A percentile compares a stretch with the other conserved stretches of the same genome.
These are phyloP conservation scores for Apeltes quadracus DNA, from an alignment of 2,113 vertebrate genomes.

Conservation along the genomic window DNA sequence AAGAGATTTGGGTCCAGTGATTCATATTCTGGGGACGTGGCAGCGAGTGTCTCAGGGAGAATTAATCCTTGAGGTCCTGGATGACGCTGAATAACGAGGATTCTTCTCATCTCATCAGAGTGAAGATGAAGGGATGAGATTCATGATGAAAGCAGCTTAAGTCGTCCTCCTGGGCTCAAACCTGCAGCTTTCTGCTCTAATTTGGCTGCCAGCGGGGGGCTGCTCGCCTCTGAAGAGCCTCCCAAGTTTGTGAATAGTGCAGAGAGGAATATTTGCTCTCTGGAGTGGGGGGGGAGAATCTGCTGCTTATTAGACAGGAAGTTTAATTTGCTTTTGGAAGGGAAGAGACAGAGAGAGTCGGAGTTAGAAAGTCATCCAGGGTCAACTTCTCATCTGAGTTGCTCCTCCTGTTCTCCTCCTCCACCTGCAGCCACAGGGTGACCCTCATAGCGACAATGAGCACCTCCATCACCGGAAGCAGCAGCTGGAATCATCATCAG, in stretches of 20 bases:
- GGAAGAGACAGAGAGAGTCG: not conserved
- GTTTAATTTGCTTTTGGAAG: conserved; percentile 60
- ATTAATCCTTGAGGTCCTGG: conserved; percentile 51
- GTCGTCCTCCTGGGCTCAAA: conserved; percentile 70
- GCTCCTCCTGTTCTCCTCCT: too few relatives aligned
- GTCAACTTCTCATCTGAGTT: too few relatives aligned
- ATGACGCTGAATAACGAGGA: conserved; percentile 49
- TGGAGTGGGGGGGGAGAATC: conserved; percentile 28
- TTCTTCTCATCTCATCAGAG: conserved; percentile 59
- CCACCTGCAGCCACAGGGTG: too few relatives aligned
- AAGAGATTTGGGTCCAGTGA: conserved; percentile 49
- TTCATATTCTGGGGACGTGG: conserved; percentile 56
- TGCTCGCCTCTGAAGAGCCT: conserved; percentile 43
- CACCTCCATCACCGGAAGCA: too few relatives aligned
- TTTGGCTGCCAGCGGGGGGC: conserved; percentile 72
- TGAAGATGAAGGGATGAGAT: conserved; percentile 76
- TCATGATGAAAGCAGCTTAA: conserved; percentile 71
- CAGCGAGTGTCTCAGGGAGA: conserved; percentile 39
- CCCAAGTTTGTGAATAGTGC: conserved; percentile 49
- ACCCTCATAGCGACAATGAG: too few relatives aligned
- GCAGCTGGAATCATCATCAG: too few relatives aligned
- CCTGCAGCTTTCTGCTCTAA: conserved; percentile 66
- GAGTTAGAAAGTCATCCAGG: too few relatives aligned
- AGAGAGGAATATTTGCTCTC: conserved; percentile 62
- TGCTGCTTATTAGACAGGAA: conserved; percentile 54